A percentile compares a stretch with the other conserved stretches of the same genome.
phyloP scores from a whole-genome alignment of 2,888 invertebrate species.

The Cryptus viduatorius region DNA sequence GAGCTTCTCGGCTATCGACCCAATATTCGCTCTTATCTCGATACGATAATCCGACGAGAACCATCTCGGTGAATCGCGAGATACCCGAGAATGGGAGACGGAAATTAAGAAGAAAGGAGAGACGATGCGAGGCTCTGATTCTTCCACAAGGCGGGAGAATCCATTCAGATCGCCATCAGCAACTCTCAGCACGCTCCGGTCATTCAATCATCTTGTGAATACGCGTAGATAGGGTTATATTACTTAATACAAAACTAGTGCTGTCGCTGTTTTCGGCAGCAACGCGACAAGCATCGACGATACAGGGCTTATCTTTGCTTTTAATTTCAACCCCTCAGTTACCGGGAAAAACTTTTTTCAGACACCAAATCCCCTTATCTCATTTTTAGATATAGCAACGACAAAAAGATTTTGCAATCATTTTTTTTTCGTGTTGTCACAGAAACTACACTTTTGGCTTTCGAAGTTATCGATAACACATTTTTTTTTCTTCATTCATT shows the following conservation, averaged over 20 bases:
- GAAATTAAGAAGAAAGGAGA: not conserved
- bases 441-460: not conserved
- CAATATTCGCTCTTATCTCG: constrained; percentile 62
- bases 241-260: not conserved
- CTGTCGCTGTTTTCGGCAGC: not conserved
- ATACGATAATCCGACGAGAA: constrained; percentile 53
- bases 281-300: not conserved
- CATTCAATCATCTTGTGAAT: constrained; percentile 14
- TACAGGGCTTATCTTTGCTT: not conserved
- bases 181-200: constrained; percentile 29
- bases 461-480: too few relatives aligned
- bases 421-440: not conserved
- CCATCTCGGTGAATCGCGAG: constrained; percentile 23
- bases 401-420: not conserved
- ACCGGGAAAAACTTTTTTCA: not conserved
- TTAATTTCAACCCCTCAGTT: not conserved
- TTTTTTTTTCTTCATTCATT: too few relatives aligned
- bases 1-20: constrained; percentile 59
- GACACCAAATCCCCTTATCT: not conserved
- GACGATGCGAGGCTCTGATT: constrained; percentile 1
- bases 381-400: not conserved
- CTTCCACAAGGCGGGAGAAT: constrained; percentile 1
- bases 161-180: constrained; percentile 28
- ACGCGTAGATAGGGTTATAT: not conserved
- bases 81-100: not conserved